Evolutionary conservation across 2,797 vertebrate species (phyloP).

Genomic region (Danio albolineatus): DNA sequence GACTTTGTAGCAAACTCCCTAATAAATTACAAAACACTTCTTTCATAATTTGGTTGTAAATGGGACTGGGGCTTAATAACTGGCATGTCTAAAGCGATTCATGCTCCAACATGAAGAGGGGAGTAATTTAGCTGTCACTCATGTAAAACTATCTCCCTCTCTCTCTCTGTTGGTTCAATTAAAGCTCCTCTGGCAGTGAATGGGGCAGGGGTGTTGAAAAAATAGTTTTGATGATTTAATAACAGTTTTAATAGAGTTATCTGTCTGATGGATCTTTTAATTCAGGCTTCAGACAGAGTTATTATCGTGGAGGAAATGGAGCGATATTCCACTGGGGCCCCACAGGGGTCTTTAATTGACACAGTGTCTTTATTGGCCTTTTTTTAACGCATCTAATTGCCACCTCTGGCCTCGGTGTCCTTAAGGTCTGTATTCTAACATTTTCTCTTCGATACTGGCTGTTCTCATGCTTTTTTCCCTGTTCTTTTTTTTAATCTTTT

Average conservation of each 20-base stretch:
- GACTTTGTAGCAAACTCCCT: conserved; percentile 71
- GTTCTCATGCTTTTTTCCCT: background rate
- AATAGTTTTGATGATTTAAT: conserved; percentile 69
- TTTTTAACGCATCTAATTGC: background rate
- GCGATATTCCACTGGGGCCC: conserved; percentile 55
- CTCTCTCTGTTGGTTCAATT: conserved; percentile 67
- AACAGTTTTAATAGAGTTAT: conserved; percentile 71
- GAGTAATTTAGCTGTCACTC: conserved; percentile 76
- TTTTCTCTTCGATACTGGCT: background rate
- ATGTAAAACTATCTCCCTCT: conserved; percentile 59
- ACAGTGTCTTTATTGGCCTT: conserved; percentile 33
- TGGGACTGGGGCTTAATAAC: conserved; percentile 77
- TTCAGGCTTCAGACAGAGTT: conserved; percentile 56
- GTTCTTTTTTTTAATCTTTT: background rate
- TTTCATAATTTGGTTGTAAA: conserved; percentile 69
- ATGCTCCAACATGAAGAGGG: conserved; percentile 67
- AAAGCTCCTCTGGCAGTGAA: conserved; percentile 64
- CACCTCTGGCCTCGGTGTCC: conserved; percentile 1
- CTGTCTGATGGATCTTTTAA: conserved; percentile 57
- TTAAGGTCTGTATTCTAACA: background rate
- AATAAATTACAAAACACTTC: conserved; percentile 71
- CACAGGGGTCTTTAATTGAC: conserved; percentile 52
- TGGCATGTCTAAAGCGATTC: conserved; percentile 76
- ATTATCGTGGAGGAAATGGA: conserved; percentile 52
- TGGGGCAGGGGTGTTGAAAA: conserved; percentile 51